Evolutionary conservation across 2,797 vertebrate species (phyloP), one percentile per base, ranked within the genome.

Genomic region (Coreius guichenoti): DNA sequence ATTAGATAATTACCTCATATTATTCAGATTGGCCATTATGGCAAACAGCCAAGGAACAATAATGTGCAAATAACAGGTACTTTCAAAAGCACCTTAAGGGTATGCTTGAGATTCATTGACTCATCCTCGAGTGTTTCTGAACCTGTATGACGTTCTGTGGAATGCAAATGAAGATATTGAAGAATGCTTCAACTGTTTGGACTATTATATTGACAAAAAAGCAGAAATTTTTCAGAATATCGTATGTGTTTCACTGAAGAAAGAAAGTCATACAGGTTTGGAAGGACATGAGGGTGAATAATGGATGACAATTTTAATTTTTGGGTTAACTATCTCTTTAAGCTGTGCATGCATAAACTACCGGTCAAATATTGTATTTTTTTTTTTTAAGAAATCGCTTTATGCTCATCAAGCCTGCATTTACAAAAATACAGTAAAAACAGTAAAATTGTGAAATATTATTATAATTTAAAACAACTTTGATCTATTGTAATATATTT

Each of bases 11-110:
- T 73, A 77, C 51, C 72, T n/a, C 43, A 14, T n/a, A 29, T 39
- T 26, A 80, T 56, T 79, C 8, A 74, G 51, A 86, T n/a, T 63
- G 19, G 19, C 26, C 47, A 69, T 88, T 51, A 81, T 81, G 56
- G 36, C 54, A 83, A 89, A 80, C 45, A 78, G 83, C 72, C 73
- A 72, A 36, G 58, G 26, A 45, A 56, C 31, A 33, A 56, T n/a
- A 2, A 76, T 5, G 49, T 36, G 31, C 19, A 23, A 56, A 51
- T 49, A 49, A 31, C n/a, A 49, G 43, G 8, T 49, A 11, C 43
- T 49, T 73, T 23, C 14, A 31, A 26, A 61, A 68, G 68, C 45
- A 51, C 54, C 33, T 21, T 39, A 14, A 56, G 43, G 31, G 19
- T 13, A 14, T 5, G 23, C n/a, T 33, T 51, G 3, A 54, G 26